phyloP scores from a whole-genome alignment of 2,113 vertebrate genomes.

The Paedocypris sp. region DNA sequence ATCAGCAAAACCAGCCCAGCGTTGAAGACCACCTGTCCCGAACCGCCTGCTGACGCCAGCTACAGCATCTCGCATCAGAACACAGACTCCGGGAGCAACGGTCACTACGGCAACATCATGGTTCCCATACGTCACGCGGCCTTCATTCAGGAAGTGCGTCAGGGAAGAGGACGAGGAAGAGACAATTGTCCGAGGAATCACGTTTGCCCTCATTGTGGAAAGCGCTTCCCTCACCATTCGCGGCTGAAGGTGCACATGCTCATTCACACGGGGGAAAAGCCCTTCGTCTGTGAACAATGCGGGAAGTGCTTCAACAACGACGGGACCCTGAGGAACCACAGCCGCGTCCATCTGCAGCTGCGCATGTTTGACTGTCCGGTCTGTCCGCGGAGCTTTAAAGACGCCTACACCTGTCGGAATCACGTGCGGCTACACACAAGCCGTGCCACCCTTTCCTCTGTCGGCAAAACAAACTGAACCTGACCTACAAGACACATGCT shows the following conservation, averaged over 20 bases:
- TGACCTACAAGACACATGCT: no score
- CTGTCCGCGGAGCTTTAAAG: slow-evolving; percentile 38
- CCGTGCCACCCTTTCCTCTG: no score
- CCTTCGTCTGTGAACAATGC: slow-evolving; percentile 28
- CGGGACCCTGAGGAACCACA: slow-evolving; percentile 37
- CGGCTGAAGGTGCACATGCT: slow-evolving; percentile 34
- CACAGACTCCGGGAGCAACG: background rate
- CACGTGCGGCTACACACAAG: no score
- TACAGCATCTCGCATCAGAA: background rate
- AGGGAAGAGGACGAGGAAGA: background rate
- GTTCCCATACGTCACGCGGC: background rate
- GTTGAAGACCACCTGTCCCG: background rate
- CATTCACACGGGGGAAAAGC: slow-evolving; percentile 36
- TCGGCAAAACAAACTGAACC: no score
- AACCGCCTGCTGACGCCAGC: background rate
- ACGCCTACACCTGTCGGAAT: slow-evolving; percentile 44
- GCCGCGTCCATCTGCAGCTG: slow-evolving; percentile 25
- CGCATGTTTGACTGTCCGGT: slow-evolving; percentile 32
- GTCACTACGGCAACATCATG: background rate
- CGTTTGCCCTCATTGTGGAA: slow-evolving; percentile 31
- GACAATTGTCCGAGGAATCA: background rate
- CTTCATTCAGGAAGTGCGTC: background rate
- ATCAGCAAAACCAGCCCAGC: background rate
- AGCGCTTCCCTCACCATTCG: slow-evolving; percentile 30
- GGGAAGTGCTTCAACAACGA: slow-evolving; percentile 40